phyloP scores from a whole-genome alignment of 2,113 vertebrate species.

The Malurus elegans region DNA sequence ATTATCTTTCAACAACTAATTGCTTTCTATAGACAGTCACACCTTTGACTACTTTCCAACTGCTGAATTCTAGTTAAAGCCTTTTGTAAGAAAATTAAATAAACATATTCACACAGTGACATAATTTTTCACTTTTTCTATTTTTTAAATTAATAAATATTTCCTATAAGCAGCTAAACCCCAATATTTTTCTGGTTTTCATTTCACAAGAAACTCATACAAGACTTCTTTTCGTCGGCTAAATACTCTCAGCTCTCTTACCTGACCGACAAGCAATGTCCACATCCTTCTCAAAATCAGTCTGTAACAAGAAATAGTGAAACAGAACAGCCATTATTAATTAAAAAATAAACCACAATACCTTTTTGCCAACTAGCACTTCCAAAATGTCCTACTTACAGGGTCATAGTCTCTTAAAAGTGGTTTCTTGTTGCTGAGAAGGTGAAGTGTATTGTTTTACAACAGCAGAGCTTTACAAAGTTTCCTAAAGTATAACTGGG shows the following conservation, averaged over 20 bases:
- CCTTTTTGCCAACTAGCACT: not conserved
- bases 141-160: not conserved
- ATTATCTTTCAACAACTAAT: not conserved
- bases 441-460: constrained; percentile 41
- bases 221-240: not conserved
- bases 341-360: not conserved
- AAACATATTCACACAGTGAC: not conserved
- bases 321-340: constrained; percentile 45
- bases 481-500: constrained; percentile 57
- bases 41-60: not conserved
- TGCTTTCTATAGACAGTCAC: not conserved
- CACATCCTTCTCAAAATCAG: constrained; percentile 99
- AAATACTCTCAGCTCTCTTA: constrained; percentile 69
- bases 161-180: not conserved
- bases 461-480: constrained; percentile 51
- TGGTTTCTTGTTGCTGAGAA: constrained; percentile 47
- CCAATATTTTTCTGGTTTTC: not conserved
- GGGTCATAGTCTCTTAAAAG: constrained; percentile 42
- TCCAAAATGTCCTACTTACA: constrained; percentile 45
- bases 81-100: not conserved
- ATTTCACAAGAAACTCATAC: not conserved
- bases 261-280: constrained; percentile 99
- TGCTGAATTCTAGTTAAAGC: not conserved
- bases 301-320: constrained; percentile 81
- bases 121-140: not conserved